Percentiles rank a stretch among this genome's conserved stretches.
These are phyloP conservation scores for Triplophysa siluroides DNA, from an alignment of 2,113 vertebrate genomes.

Conservation along the genomic window DNA sequence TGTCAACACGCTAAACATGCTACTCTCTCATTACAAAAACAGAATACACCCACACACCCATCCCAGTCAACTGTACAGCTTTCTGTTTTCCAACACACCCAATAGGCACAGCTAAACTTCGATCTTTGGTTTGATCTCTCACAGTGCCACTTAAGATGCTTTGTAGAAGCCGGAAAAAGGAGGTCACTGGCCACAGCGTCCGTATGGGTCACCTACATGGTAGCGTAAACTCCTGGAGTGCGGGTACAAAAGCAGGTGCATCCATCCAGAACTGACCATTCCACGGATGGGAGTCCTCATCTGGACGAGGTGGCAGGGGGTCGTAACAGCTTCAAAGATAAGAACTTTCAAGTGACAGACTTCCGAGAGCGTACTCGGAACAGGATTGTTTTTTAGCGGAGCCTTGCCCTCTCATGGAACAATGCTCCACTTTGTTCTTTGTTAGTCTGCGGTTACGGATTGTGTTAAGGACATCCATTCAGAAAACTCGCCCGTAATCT, in stretches of 20 bases:
- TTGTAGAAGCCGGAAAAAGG: slow-evolving; percentile 47
- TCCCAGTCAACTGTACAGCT: not conserved
- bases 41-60: not conserved
- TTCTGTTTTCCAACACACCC: slow-evolving; percentile 2
- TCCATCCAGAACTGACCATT: slow-evolving; percentile 67
- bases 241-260: slow-evolving; percentile 64
- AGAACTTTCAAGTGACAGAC: slow-evolving; percentile 63
- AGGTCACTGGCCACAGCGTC: slow-evolving; percentile 63
- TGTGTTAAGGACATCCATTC: not conserved
- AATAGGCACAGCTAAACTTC: slow-evolving; percentile 55
- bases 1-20: no score
- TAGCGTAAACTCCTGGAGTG: slow-evolving; percentile 62
- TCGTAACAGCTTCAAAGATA: slow-evolving; percentile 52
- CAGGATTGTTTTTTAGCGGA: not conserved
- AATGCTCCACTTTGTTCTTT: slow-evolving; percentile 63
- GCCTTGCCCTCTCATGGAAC: slow-evolving; percentile 40
- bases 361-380: slow-evolving; percentile 55
- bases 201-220: slow-evolving; percentile 67
- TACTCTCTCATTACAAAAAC: not conserved
- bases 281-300: slow-evolving; percentile 51
- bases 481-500: slow-evolving; percentile 34
- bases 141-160: slow-evolving; percentile 31
- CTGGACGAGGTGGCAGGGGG: slow-evolving; percentile 50
- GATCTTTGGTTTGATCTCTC: slow-evolving; percentile 44
- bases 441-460: slow-evolving; percentile 37